phyloP scores from a whole-genome alignment of 2,113 vertebrate genomes.

The Tyto alba region DNA sequence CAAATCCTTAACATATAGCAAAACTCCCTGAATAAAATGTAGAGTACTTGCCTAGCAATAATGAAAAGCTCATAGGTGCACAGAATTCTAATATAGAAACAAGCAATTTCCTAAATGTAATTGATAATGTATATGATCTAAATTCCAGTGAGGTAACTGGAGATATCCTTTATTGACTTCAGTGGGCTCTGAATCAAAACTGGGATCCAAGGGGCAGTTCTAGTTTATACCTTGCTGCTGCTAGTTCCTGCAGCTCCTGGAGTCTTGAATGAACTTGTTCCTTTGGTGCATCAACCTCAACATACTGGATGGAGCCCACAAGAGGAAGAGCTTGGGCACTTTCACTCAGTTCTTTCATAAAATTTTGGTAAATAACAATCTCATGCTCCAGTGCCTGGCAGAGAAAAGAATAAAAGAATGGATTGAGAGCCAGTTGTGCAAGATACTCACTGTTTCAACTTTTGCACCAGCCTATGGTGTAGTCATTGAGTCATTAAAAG shows the following conservation, averaged over 20 bases:
- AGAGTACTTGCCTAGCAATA: background rate
- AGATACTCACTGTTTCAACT: background rate
- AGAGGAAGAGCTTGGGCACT: slow-evolving; percentile 25
- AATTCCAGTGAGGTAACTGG: background rate
- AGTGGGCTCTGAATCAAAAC: background rate
- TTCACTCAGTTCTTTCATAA: slow-evolving; percentile 50
- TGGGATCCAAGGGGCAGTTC: background rate
- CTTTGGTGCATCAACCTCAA: slow-evolving; percentile 69
- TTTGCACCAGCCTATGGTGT: background rate
- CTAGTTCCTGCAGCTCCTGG: slow-evolving; percentile 70
- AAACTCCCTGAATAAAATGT: background rate
- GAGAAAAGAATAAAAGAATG: background rate
- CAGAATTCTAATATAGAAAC: background rate
- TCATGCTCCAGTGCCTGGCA: slow-evolving; percentile 69
- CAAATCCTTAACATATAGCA: background rate
- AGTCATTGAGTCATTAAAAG: background rate
- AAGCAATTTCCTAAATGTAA: background rate
- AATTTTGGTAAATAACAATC: slow-evolving; percentile 47
- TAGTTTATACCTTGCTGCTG: slow-evolving; percentile 70
- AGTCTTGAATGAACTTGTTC: slow-evolving; percentile 68
- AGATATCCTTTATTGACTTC: background rate
- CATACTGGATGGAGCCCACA: background rate
- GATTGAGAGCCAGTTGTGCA: background rate
- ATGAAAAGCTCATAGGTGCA: background rate
- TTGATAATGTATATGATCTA: background rate